Evolutionary conservation across 2,888 invertebrate genomes (phyloP).

Genomic region (Acanthacorydalis orientalis): DNA sequence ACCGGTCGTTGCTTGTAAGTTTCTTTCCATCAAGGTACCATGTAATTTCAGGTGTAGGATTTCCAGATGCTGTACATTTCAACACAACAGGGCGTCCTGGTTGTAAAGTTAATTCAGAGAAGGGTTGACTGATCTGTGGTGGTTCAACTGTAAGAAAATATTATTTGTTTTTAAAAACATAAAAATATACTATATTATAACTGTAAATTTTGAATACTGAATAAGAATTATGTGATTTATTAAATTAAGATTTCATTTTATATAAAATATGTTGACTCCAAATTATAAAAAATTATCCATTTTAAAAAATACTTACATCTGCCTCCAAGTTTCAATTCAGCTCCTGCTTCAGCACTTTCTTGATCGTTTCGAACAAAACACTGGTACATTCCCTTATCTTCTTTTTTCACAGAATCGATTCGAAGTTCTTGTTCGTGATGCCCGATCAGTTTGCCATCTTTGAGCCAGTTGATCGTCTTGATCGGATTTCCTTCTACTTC

Average conservation of each 20-base stretch:
- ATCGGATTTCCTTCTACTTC: slow-evolving; percentile 81
- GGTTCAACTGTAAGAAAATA: slow-evolving; percentile 51
- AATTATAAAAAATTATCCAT: slow-evolving; percentile 1
- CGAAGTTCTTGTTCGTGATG: slow-evolving; percentile 67
- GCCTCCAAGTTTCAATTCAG: slow-evolving; percentile 84
- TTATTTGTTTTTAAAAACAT: neutral
- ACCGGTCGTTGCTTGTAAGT: slow-evolving; percentile 54
- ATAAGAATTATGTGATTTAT: no score
- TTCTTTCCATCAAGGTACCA: slow-evolving; percentile 85
- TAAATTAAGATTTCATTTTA: no score
- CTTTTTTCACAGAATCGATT: slow-evolving; percentile 80
- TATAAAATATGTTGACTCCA: no score
- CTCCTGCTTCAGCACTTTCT: slow-evolving; percentile 83
- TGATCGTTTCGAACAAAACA: slow-evolving; percentile 87
- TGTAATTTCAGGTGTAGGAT: slow-evolving; percentile 83
- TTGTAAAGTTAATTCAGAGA: slow-evolving; percentile 76
- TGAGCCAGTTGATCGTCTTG: slow-evolving; percentile 80
- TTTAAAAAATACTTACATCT: slow-evolving; percentile 40
- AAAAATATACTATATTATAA: slow-evolving; percentile 1
- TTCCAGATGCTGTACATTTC: slow-evolving; percentile 86
- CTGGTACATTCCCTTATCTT: slow-evolving; percentile 95
- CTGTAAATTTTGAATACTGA: no score
- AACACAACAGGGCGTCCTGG: slow-evolving; percentile 79
- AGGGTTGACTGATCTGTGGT: slow-evolving; percentile 73
- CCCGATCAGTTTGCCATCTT: slow-evolving; percentile 75